Conservation (phyloP, 1,140 invertebrate species). For the Amphibalanus amphitrite region DNA sequence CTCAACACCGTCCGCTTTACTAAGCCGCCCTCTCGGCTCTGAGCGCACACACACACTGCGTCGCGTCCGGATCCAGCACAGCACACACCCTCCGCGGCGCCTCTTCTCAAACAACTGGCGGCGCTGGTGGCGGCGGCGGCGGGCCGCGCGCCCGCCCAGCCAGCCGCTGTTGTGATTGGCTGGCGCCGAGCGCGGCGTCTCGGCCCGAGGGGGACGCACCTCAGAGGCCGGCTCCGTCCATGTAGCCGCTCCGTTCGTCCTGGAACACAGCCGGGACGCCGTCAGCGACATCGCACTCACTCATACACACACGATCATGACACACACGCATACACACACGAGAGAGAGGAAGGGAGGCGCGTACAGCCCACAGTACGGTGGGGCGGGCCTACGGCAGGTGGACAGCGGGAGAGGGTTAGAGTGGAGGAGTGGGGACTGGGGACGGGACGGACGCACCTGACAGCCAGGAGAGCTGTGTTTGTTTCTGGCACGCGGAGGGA, state of each 20-base stretch:
- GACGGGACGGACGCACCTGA: background rate
- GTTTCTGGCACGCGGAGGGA: too few species aligned
- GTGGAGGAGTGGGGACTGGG: too few species aligned
- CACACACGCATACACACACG: background rate
- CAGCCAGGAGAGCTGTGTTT: background rate
- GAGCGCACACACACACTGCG: background rate
- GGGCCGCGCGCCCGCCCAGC: too few species aligned
- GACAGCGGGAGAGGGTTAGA: too few species aligned
- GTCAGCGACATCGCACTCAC: background rate
- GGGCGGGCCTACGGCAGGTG: too few species aligned
- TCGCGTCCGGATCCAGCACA: background rate
- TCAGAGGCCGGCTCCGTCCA: background rate
- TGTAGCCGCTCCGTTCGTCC: background rate
- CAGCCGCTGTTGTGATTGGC: background rate
- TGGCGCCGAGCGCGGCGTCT: background rate
- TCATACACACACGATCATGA: background rate
- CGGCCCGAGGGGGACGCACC: background rate
- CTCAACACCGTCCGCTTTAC: too few species aligned
- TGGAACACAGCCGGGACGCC: background rate
- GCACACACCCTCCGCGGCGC: background rate
- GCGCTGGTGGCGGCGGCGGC: too few species aligned
- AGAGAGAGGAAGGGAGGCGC: too few species aligned
- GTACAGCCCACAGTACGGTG: too few species aligned
- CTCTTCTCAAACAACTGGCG: background rate
- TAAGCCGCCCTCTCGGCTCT: background rate